Evolutionary conservation across 2,888 invertebrate species (phyloP).

Genomic region (Charanyca ferruginea): DNA sequence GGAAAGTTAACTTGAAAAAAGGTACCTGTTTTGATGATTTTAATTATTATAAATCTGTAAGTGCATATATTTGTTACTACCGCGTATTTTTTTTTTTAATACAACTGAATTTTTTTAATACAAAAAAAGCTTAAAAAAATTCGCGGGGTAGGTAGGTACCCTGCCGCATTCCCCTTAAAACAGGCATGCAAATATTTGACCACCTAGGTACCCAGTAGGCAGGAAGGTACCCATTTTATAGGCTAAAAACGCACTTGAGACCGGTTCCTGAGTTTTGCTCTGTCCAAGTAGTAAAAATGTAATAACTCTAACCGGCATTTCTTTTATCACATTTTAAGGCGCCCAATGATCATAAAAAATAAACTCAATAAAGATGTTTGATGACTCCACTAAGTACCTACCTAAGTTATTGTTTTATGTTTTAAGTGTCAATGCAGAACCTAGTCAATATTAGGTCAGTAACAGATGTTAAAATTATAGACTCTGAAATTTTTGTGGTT

Average conservation of each 20-base stretch:
- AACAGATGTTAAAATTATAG: not conserved
- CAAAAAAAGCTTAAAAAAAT: no score
- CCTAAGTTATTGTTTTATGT: conserved; percentile 37
- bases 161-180: no score
- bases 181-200: no score
- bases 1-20: no score
- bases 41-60: no score
- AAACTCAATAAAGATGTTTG: conserved; percentile 19
- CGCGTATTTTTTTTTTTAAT: no score
- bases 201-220: no score
- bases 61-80: no score
- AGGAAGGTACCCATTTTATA: not conserved
- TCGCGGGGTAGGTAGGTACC: no score
- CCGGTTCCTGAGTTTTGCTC: not conserved
- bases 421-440: conserved; percentile 7
- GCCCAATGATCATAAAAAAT: conserved; percentile 11
- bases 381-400: conserved; percentile 25
- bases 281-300: conserved; percentile 10
- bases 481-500: no score
- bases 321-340: conserved; percentile 31
- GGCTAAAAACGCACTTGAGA: not conserved
- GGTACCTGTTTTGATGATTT: no score
- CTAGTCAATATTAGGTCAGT: not conserved
- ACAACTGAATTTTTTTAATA: no score
- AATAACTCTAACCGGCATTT: conserved; percentile 13